Conservation (phyloP, 2,113 vertebrate species). For the Rhineura floridana region DNA sequence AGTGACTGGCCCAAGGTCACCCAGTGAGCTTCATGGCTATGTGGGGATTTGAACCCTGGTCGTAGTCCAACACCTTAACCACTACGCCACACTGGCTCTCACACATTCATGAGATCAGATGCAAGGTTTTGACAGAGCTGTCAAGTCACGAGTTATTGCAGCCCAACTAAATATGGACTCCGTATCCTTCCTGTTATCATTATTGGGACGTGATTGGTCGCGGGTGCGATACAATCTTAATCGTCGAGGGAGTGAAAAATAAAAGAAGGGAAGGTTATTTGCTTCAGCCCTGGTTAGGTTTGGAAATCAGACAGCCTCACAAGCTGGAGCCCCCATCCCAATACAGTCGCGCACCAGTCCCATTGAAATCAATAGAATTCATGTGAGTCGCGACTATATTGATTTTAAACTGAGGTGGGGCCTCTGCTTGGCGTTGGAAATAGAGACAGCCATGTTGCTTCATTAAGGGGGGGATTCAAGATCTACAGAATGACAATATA, state of each 20-base stretch:
- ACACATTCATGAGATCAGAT: constrained; percentile 87
- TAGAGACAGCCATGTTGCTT: too few species aligned
- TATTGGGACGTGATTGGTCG: constrained; percentile 63
- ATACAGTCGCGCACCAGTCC: not conserved
- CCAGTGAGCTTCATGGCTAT: too few species aligned
- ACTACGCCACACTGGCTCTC: too few species aligned
- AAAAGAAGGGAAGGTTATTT: constrained; percentile 32
- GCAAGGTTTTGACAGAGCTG: constrained; percentile 84
- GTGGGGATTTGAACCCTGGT: too few species aligned
- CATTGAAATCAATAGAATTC: not conserved
- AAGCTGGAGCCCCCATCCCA: not conserved
- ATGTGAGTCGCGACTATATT: not conserved
- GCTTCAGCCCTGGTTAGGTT: constrained; percentile 52
- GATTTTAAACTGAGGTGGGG: not conserved
- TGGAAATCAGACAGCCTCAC: constrained; percentile 38
- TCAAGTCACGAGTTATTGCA: constrained; percentile 86
- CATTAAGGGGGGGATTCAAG: too few species aligned
- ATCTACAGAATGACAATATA: too few species aligned
- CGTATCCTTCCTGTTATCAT: constrained; percentile 65
- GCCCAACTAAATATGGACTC: constrained; percentile 89
- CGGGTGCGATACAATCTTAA: constrained; percentile 62
- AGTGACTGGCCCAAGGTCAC: too few species aligned
- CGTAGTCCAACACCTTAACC: too few species aligned
- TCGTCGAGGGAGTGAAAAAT: constrained; percentile 44
- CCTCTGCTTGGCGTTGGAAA: not conserved